Evolutionary conservation across 2,797 vertebrate genomes (phyloP).

Genomic region (Lagodon rhomboides): DNA sequence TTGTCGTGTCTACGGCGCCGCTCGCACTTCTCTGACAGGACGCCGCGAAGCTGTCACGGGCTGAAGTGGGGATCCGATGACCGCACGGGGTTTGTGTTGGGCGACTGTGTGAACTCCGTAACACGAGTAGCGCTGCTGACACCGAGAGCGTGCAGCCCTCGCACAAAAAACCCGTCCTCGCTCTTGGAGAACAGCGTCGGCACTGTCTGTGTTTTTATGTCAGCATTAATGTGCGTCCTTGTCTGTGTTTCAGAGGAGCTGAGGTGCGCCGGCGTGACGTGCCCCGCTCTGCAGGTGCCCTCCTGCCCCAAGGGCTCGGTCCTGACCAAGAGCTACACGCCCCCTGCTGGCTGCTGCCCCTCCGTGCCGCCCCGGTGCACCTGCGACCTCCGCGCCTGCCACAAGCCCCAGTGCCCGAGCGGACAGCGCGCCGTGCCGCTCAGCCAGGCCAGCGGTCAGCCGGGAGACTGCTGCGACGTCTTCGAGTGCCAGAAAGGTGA

Average conservation of each 20-base stretch:
- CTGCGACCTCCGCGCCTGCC: constrained; percentile 79
- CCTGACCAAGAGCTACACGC: constrained; percentile 82
- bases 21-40: constrained; percentile 65
- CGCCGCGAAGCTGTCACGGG: constrained; percentile 70
- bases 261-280: constrained; percentile 82
- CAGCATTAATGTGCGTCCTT: constrained; percentile 3
- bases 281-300: constrained; percentile 71
- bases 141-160: constrained; percentile 21
- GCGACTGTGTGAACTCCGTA: constrained; percentile 59
- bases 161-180: constrained; percentile 9
- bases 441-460: constrained; percentile 79
- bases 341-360: constrained; percentile 85
- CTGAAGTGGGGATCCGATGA: constrained; percentile 65
- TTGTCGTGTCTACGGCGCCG: constrained; percentile 52
- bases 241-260: constrained; percentile 79
- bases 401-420: constrained; percentile 77
- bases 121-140: constrained; percentile 62
- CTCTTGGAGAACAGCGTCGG: constrained; percentile 45
- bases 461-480: constrained; percentile 86
- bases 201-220: constrained; percentile 40
- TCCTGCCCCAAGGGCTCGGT: constrained; percentile 84
- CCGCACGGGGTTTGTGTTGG: constrained; percentile 58
- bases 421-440: constrained; percentile 73
- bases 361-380: constrained; percentile 81
- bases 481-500: constrained; percentile 88